Conservation (phyloP, 2,888 invertebrate species). For the Syritta pipiens region DNA sequence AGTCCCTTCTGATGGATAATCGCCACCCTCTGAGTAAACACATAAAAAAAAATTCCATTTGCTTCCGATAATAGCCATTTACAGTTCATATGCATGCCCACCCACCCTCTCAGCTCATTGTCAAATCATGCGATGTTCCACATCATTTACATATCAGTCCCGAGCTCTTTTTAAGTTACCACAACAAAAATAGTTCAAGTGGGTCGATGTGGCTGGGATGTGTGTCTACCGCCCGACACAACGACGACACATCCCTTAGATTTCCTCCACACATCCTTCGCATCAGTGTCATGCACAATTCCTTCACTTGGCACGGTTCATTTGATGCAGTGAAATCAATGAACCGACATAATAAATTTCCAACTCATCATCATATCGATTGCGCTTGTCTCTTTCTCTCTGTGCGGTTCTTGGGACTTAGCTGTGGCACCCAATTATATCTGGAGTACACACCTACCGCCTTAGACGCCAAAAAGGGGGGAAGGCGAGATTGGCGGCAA, state of each 20-base stretch:
- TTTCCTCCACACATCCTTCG: not conserved
- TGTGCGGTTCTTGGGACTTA: slow-evolving; percentile 29
- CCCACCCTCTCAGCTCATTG: not conserved
- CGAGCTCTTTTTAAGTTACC: not conserved
- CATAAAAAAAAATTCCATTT: no score
- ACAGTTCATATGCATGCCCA: not conserved
- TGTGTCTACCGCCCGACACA: no score
- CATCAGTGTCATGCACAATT: slow-evolving; percentile 36
- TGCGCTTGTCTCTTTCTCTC: slow-evolving; percentile 18
- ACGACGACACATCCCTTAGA: no score
- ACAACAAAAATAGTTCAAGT: slow-evolving; percentile 12
- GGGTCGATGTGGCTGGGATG: no score
- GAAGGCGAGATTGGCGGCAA: not conserved
- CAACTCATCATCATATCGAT: slow-evolving; percentile 56
- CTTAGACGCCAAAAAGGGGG: not conserved
- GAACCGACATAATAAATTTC: slow-evolving; percentile 48
- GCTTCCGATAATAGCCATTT: no score
- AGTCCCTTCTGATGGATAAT: no score
- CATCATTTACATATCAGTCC: slow-evolving; percentile 23
- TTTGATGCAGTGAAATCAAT: slow-evolving; percentile 52
- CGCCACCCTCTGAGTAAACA: no score
- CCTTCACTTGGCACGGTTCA: slow-evolving; percentile 44
- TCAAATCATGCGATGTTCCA: slow-evolving; percentile 19
- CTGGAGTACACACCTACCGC: not conserved
- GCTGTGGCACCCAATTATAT: slow-evolving; percentile 48